phyloP scores from a whole-genome alignment of 2,113 vertebrate genomes.

The Lycocorax pyrrhopterus region DNA sequence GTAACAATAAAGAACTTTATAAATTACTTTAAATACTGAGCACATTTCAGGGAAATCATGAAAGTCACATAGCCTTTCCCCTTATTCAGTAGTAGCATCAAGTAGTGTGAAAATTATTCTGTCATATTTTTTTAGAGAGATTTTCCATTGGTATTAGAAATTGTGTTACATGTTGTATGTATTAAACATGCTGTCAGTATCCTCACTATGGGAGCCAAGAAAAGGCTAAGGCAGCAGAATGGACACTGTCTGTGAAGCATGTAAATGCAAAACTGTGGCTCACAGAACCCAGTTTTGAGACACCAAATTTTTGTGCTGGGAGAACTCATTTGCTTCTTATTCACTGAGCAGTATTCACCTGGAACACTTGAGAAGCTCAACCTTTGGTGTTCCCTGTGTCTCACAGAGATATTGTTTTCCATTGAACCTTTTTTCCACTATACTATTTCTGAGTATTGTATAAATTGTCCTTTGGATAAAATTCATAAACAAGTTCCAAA shows the following conservation, averaged over 20 bases:
- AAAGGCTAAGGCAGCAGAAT: neutral
- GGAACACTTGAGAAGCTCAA: neutral
- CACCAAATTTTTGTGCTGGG: neutral
- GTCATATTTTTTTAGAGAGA: neutral
- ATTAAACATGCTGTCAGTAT: neutral
- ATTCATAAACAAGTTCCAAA: neutral
- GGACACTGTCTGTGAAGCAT: neutral
- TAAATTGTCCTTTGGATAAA: neutral
- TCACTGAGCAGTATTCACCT: neutral
- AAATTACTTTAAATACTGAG: neutral
- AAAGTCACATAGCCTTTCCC: neutral
- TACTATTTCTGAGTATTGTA: neutral
- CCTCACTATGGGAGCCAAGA: neutral
- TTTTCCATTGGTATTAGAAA: neutral
- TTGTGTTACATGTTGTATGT: fast-evolving
- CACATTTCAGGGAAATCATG: neutral
- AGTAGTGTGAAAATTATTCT: neutral
- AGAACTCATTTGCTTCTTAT: neutral
- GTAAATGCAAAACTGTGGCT: neutral
- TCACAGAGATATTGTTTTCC: neutral
- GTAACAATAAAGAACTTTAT: neutral
- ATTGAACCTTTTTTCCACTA: neutral
- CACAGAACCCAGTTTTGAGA: neutral
- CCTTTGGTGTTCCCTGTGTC: neutral
- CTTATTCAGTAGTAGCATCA: neutral